phyloP scores from a whole-genome alignment of 2,888 invertebrate genomes.

The Anagyrus pseudococci region DNA sequence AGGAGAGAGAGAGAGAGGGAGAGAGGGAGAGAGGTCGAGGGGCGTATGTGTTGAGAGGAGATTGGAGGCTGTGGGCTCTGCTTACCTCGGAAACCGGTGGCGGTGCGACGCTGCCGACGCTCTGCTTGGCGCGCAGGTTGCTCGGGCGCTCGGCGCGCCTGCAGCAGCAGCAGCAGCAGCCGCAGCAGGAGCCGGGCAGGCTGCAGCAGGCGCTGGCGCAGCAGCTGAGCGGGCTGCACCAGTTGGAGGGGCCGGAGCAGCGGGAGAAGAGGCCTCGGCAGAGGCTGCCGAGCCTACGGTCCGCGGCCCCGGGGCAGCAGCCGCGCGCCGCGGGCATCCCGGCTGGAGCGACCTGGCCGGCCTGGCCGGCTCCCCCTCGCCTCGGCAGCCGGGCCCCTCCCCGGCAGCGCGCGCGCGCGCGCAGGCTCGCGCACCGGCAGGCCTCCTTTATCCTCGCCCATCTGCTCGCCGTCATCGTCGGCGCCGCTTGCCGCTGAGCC shows the following conservation, averaged over 20 bases:
- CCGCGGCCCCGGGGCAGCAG: constrained; percentile 56
- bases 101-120: constrained; percentile 58
- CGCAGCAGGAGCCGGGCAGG: constrained; percentile 20
- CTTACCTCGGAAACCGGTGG: constrained; percentile 59
- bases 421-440: constrained; percentile 44
- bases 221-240: constrained; percentile 12
- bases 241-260: constrained; percentile 39
- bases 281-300: constrained; percentile 51
- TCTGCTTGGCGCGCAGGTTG: constrained; percentile 59
- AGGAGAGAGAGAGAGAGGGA: background rate
- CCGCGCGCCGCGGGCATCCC: constrained; percentile 7
- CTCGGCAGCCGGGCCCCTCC: constrained; percentile 1
- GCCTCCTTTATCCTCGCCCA: constrained; percentile 53
- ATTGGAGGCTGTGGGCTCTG: too few species aligned
- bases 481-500: constrained; percentile 20
- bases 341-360: background rate
- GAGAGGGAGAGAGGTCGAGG: too few species aligned
- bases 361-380: background rate
- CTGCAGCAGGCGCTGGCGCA: constrained; percentile 34
- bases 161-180: constrained; percentile 15
- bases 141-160: constrained; percentile 46
- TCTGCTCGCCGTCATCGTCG: too few species aligned
- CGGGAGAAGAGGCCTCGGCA: constrained; percentile 49
- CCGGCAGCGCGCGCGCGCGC: background rate
- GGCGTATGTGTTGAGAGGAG: too few species aligned